Evolutionary conservation across 2,888 invertebrate species (phyloP).

Genomic region (Tachina lurida): DNA sequence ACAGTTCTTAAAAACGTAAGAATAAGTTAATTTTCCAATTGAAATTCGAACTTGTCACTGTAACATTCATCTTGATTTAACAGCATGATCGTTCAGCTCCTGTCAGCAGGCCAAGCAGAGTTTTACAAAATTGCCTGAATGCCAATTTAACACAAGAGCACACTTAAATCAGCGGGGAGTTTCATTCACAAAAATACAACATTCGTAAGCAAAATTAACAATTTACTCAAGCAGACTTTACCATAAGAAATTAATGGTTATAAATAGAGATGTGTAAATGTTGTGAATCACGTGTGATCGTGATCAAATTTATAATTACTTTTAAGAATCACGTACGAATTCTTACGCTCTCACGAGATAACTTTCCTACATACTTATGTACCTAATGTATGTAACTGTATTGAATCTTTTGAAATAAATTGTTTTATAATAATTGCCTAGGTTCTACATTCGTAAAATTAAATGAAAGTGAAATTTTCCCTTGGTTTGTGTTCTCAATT

Average conservation of each 20-base stretch:
- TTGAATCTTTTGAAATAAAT: too few relatives aligned
- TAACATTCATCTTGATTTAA: conserved; percentile 57
- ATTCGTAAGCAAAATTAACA: neutral
- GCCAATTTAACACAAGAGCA: conserved; percentile 2
- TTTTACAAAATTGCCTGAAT: conserved; percentile 50
- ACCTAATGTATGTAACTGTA: too few relatives aligned
- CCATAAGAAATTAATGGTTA: neutral
- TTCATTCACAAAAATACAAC: conserved; percentile 74
- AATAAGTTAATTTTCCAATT: conserved; percentile 38
- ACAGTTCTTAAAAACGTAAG: neutral
- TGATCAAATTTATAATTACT: too few relatives aligned
- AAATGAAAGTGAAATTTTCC: too few relatives aligned
- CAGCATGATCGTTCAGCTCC: conserved; percentile 64
- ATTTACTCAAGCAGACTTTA: conserved; percentile 39
- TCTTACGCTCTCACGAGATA: too few relatives aligned
- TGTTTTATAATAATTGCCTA: too few relatives aligned
- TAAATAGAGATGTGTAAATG: too few relatives aligned
- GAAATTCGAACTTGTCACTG: conserved; percentile 21
- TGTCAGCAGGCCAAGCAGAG: conserved; percentile 51
- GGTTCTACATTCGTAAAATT: too few relatives aligned
- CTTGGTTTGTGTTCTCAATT: too few relatives aligned
- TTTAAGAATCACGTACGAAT: too few relatives aligned
- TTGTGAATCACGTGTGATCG: too few relatives aligned
- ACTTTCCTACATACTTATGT: too few relatives aligned
- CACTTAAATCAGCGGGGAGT: conserved; percentile 72